These are phyloP conservation scores for Uropsilus gracilis DNA, from an alignment of 2,113 vertebrate species.

Conservation along the genomic window DNA sequence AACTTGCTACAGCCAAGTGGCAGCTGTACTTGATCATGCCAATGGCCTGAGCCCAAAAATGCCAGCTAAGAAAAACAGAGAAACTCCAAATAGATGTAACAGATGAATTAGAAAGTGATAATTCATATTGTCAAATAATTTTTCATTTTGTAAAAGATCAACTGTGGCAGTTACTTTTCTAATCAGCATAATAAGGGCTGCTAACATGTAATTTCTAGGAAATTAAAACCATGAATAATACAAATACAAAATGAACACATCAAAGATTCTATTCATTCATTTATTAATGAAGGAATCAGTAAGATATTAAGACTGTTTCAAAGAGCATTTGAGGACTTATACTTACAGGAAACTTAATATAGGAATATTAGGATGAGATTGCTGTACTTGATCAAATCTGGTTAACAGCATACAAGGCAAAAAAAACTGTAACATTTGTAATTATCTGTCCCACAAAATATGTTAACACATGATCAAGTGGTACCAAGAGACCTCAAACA, in stretches of 20 bases:
- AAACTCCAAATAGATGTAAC: background rate
- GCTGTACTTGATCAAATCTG: background rate
- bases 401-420: background rate
- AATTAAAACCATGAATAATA: slow-evolving; percentile 53
- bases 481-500: too few species aligned
- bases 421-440: background rate
- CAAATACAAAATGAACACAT: slow-evolving; percentile 32
- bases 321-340: slow-evolving; percentile 35
- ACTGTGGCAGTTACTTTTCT: background rate
- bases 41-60: background rate
- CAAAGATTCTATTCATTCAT: slow-evolving; percentile 1
- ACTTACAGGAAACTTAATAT: slow-evolving; percentile 38
- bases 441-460: background rate
- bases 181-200: background rate
- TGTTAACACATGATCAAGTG: too few species aligned
- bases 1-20: background rate
- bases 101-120: background rate
- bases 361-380: background rate
- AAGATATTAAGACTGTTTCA: slow-evolving; percentile 12
- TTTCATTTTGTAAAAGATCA: slow-evolving; percentile 43
- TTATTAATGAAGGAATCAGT: background rate
- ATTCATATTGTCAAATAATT: background rate
- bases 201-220: slow-evolving; percentile 40
- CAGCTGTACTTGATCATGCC: background rate
- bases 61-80: background rate